Evolutionary conservation across 2,888 invertebrate genomes (phyloP).

Genomic region (Apamea sordens): DNA sequence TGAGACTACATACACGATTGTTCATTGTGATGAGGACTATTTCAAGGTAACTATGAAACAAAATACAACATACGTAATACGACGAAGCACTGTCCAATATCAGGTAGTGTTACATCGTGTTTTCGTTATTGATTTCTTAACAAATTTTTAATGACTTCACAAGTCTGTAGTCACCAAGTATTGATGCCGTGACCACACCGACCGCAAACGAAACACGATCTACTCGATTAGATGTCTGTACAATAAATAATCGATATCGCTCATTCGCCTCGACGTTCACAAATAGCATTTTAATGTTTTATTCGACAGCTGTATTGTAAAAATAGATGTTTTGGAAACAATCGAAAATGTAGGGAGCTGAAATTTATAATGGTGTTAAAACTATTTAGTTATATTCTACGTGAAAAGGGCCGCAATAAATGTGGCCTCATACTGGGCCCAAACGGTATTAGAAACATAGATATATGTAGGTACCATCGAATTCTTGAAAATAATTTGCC

Average conservation of each 20-base stretch:
- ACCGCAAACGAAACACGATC: slow-evolving; percentile 78
- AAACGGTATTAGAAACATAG: background rate
- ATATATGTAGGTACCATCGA: no score
- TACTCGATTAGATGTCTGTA: slow-evolving; percentile 70
- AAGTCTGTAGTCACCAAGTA: slow-evolving; percentile 38
- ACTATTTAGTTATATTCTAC: background rate
- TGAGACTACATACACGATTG: background rate
- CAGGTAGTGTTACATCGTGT: slow-evolving; percentile 3
- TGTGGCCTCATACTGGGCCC: no score
- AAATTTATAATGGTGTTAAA: background rate
- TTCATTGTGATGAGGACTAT: background rate
- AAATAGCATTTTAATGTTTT: slow-evolving; percentile 59
- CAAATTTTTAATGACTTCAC: slow-evolving; percentile 59
- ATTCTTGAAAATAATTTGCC: background rate
- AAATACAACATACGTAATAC: background rate
- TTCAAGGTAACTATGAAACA: background rate
- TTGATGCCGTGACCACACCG: slow-evolving; percentile 69
- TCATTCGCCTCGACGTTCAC: slow-evolving; percentile 54
- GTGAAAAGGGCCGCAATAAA: background rate
- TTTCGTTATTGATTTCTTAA: slow-evolving; percentile 52
- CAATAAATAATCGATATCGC: slow-evolving; percentile 77
- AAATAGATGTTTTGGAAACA: slow-evolving; percentile 18
- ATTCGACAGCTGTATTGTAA: slow-evolving; percentile 37
- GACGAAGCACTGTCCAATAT: background rate
- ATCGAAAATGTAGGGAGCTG: background rate